These are phyloP conservation scores for Spea bombifrons DNA, from an alignment of 2,113 vertebrate genomes.

Conservation along the genomic window DNA sequence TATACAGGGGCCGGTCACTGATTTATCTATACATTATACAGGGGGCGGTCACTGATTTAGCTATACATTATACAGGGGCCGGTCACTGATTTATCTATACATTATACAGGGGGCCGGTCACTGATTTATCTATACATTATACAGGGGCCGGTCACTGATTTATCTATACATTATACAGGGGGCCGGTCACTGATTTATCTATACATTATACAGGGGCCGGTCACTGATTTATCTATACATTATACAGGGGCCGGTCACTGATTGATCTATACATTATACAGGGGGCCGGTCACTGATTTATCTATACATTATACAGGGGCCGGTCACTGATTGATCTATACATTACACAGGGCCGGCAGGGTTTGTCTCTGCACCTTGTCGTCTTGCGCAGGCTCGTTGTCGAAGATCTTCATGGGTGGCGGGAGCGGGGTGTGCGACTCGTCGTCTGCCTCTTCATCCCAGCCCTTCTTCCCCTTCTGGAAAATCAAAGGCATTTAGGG, in stretches of 20 bases:
- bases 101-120: too few relatives aligned
- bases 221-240: too few relatives aligned
- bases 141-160: too few relatives aligned
- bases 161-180: too few relatives aligned
- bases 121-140: too few relatives aligned
- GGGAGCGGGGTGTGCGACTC: slow-evolving; percentile 90
- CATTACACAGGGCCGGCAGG: not conserved
- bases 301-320: too few relatives aligned
- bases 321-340: not conserved
- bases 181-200: too few relatives aligned
- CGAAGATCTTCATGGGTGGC: slow-evolving; percentile 98
- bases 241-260: too few relatives aligned
- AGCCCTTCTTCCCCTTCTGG: slow-evolving; percentile 84
- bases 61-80: not conserved
- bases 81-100: too few relatives aligned
- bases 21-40: too few relatives aligned
- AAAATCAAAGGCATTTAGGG: slow-evolving; percentile 54
- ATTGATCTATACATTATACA: too few relatives aligned
- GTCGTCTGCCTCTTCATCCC: slow-evolving; percentile 94
- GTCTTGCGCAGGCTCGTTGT: slow-evolving; percentile 88
- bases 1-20: not conserved
- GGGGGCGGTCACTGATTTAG: not conserved
- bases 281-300: not conserved
- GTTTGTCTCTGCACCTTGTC: slow-evolving; percentile 81
- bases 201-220: too few relatives aligned